A percentile compares a stretch with the other conserved stretches of the same genome.
Evolutionary conservation across 2,888 invertebrate genomes (phyloP).

Genomic region (Blomia tropicalis): DNA sequence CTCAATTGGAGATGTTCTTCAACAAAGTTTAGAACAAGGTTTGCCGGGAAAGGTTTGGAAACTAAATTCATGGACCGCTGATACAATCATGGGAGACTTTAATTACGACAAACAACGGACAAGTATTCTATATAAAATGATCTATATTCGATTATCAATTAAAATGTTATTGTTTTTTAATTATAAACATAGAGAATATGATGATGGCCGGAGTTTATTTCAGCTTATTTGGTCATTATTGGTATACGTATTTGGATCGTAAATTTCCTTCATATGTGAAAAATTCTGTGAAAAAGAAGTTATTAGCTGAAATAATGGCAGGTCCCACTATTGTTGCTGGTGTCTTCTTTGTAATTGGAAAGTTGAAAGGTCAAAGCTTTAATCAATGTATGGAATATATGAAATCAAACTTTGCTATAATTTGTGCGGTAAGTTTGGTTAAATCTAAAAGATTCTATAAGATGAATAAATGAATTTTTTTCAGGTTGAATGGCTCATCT

Average conservation of each 20-base stretch:
- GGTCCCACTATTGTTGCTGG: conserved; percentile 59
- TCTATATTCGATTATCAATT: too few species aligned
- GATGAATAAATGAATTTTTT: neutral
- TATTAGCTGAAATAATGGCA: conserved; percentile 48
- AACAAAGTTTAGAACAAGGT: conserved; percentile 1
- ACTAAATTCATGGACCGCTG: neutral
- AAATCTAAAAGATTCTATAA: neutral
- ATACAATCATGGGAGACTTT: neutral
- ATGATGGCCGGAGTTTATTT: conserved; percentile 34
- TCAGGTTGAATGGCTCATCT: conserved; percentile 69
- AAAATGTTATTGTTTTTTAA: neutral
- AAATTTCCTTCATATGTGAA: conserved; percentile 33
- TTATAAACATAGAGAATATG: neutral
- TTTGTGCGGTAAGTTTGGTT: conserved; percentile 2
- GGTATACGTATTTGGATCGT: conserved; percentile 57
- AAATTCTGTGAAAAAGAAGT: conserved; percentile 50
- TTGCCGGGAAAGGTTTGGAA: neutral
- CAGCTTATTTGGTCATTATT: conserved; percentile 70
- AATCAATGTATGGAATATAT: conserved; percentile 46
- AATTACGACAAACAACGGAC: too few species aligned
- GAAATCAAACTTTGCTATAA: conserved; percentile 49
- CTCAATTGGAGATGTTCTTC: conserved; percentile 14
- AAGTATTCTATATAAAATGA: too few species aligned
- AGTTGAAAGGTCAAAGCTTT: conserved; percentile 51
- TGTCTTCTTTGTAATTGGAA: conserved; percentile 62